Evolutionary conservation across 2,797 vertebrate genomes (phyloP), one percentile per base, ranked within the genome.

Genomic region (Acanthurus lineatus): DNA sequence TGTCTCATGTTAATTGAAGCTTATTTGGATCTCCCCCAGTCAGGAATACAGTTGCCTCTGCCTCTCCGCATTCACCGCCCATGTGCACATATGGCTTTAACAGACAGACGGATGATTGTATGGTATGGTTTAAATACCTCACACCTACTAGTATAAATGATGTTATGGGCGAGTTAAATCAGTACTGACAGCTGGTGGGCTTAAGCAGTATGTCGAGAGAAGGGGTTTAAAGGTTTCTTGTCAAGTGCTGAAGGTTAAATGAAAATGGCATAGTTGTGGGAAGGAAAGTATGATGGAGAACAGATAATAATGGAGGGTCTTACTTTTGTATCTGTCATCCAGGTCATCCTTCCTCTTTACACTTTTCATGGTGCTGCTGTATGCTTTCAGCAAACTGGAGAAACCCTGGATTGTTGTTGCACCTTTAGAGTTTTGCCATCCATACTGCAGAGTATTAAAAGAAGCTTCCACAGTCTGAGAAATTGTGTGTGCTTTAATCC

Each of bases 1-100:
- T 83, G 76, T 89, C 83, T 88, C 66, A 62, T 67, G 75, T 89
- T 89, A 91, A 93, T 88, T 89, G 63, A 78, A 38, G 78, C 76
- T 81, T 85, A 73, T 87, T 84, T 79, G 67, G 81, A 85, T 76
- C 71, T 61, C 62, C 49, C 61, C 62, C 83, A 74, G 74, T 70
- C 68, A 69, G 54, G 71, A 80, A 28, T 81, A 63, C 75, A 74
- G 78, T 77, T 77, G 65, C 67, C 32, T 61, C 69, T 60, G 14
- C 45, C 35, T 32, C 52, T 60, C 54, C 69, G 48, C 44, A 17
- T 53, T 42, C 15, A 9, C 48, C 57, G 49, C 56, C 48, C 44
- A 35, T 76, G 74, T 72, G 78, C 84, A 69, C 79, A 85, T 20
- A 82, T 84, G 85, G 80, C 77, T 80, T 69, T 40, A 78, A 70